phyloP scores from a whole-genome alignment of 1,140 invertebrate genomes.

The Megalopta genalis region DNA sequence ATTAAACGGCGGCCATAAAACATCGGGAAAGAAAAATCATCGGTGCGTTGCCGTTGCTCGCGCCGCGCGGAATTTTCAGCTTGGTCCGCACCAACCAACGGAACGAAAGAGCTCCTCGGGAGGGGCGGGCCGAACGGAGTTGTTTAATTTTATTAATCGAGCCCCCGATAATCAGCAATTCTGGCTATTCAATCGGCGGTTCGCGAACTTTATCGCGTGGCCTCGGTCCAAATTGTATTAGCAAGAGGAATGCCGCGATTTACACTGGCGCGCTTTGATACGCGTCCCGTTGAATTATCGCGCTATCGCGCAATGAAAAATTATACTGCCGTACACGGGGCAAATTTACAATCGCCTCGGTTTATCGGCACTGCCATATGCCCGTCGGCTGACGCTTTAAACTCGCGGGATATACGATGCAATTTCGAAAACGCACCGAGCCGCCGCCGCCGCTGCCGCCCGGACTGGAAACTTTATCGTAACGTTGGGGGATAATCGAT shows the following conservation, averaged over 20 bases:
- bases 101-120: too few species aligned
- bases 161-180: not conserved
- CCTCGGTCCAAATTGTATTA: constrained; percentile 5
- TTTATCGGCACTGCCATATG: constrained; percentile 16
- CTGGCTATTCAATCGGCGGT: not conserved
- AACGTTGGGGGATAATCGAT: not conserved
- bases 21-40: too few species aligned
- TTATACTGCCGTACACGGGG: not conserved
- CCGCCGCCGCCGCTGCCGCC: too few species aligned
- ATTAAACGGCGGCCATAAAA: too few species aligned
- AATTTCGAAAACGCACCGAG: constrained; percentile 4
- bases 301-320: constrained; percentile 33
- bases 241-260: not conserved
- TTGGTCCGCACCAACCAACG: too few species aligned
- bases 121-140: too few species aligned
- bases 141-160: constrained; percentile 16
- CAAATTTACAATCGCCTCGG: constrained; percentile 34
- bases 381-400: constrained; percentile 1
- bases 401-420: not conserved
- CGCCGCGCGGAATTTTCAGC: too few species aligned
- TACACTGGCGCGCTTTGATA: not conserved
- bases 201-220: constrained; percentile 1
- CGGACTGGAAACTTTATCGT: not conserved
- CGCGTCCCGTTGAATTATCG: constrained; percentile 13
- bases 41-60: too few species aligned